Base-by-base conservation (phyloP, 2,797 vertebrate species). In the Meda fulgida region DNA sequence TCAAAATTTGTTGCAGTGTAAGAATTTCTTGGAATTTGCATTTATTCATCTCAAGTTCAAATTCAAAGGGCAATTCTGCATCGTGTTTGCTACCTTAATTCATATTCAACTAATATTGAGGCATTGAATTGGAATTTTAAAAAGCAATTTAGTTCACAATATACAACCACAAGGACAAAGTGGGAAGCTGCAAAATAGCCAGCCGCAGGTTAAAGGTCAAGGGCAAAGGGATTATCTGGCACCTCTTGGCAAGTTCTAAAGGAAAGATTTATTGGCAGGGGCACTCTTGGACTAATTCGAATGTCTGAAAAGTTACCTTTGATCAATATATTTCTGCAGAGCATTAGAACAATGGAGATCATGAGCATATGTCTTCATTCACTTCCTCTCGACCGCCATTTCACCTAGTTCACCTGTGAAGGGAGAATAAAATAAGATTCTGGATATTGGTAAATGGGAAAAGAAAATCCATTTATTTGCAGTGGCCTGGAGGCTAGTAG, bases 401-500 rank as follows among this genome's bases (percentile, higher is more conserved):
- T 86, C 76, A 34, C 81, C 65, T 58, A 86, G 77, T 80, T 89
- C 83, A 88, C 82, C 76, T 86, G 83, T 78, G 87, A 89, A 85
- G 76, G 80, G 78, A 55, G 83, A 84, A 88, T 89, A 75, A 83
- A 88, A 88, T 86, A 86, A 86, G 87, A 85, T 80, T 83, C 75
- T 78, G 81, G 84, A 85, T 88, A 84, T 91, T 90, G 85, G 85
- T 69, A 90, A 94, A 94, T 93, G 93, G 91, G 91, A 93, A 92
- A 93, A 92, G 92, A 94, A 94, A 94, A 93, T 93, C 92, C 92
- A 94, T 95, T 95, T 94, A 93, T 92, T 93, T 87, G 91, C 90
- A 92, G 90, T 92, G 92, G 92, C 92, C 92, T 92, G 92, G 87
- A 89, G 92, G 85, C 83, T 66, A 60, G 72, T 60, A 82, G 81